Conservation (phyloP, 1,140 invertebrate species). For the Bombus terrestris region DNA sequence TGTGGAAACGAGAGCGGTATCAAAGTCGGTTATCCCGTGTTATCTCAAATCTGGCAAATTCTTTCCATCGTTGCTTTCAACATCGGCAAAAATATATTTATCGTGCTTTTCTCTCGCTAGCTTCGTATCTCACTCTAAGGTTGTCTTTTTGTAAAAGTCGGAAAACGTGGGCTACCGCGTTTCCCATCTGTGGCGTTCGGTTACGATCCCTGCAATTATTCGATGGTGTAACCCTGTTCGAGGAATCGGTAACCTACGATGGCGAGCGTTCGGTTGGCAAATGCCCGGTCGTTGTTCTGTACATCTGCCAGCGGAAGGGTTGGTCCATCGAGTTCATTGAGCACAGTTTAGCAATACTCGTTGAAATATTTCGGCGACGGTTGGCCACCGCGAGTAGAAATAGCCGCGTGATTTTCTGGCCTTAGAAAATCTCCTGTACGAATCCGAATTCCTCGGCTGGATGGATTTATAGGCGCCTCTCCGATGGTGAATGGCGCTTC, state of each 20-base stretch:
- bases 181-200: no score
- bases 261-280: conserved; percentile 36
- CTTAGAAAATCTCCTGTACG: conserved; percentile 4
- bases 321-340: conserved; percentile 53
- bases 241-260: background rate
- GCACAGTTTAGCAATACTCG: conserved; percentile 32
- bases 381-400: background rate
- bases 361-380: conserved; percentile 31
- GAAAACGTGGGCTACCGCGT: no score
- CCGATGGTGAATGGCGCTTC: background rate
- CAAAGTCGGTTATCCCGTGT: no score
- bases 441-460: background rate
- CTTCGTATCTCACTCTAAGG: rapidly evolving
- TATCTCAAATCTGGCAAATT: no score
- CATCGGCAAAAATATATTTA: no score
- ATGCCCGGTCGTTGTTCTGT: background rate
- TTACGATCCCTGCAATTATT: background rate
- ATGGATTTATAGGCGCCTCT: background rate
- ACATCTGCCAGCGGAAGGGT: conserved; percentile 39
- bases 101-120: no score
- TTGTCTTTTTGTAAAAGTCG: no score
- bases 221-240: background rate
- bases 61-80: no score
- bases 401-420: conserved; percentile 37
- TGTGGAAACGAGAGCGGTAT: no score